Evolutionary conservation across 37 sponge, comb jelly and placozoan genomes (phyloP).

Genomic region (Ephydatia muelleri): DNA sequence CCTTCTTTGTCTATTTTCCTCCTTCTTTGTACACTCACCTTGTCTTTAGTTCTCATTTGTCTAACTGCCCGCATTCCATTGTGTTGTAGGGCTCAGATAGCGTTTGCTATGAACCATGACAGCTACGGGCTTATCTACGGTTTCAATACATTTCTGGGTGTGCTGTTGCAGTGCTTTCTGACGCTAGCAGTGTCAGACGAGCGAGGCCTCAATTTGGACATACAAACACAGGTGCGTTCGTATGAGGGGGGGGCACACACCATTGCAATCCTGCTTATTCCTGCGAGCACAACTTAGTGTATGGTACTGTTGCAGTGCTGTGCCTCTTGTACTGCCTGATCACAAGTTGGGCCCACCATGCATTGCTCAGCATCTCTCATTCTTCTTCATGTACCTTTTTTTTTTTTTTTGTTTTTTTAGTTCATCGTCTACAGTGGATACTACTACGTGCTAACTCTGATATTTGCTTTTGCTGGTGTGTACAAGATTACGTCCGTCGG

Average conservation of each 20-base stretch:
- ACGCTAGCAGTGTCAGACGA: conserved; percentile 57
- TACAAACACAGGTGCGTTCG: conserved; percentile 71
- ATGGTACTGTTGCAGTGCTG: no score
- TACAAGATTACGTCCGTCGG: conserved; percentile 62
- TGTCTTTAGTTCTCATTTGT: neutral
- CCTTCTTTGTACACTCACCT: neutral
- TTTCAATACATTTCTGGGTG: conserved; percentile 76
- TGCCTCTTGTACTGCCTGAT: neutral
- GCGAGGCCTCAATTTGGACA: conserved; percentile 47
- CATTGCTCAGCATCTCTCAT: neutral
- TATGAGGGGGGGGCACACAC: neutral
- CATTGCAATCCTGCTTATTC: no score
- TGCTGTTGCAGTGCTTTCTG: conserved; percentile 65
- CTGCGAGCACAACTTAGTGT: no score
- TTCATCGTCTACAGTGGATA: conserved; percentile 83
- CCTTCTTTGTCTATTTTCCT: neutral
- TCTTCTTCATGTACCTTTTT: neutral
- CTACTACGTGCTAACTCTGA: conserved; percentile 71
- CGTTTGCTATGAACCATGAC: conserved; percentile 50
- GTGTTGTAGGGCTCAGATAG: conserved; percentile 68
- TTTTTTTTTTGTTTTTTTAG: conserved; percentile 18
- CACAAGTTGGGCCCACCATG: neutral
- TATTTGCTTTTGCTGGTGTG: conserved; percentile 71
- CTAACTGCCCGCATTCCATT: neutral
- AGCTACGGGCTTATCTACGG: conserved; percentile 87